Percentiles rank a stretch among this genome's conserved stretches.
These are phyloP conservation scores for Sycophila sp. DNA, from an alignment of 1,140 invertebrate genomes.

Conservation along the genomic window DNA sequence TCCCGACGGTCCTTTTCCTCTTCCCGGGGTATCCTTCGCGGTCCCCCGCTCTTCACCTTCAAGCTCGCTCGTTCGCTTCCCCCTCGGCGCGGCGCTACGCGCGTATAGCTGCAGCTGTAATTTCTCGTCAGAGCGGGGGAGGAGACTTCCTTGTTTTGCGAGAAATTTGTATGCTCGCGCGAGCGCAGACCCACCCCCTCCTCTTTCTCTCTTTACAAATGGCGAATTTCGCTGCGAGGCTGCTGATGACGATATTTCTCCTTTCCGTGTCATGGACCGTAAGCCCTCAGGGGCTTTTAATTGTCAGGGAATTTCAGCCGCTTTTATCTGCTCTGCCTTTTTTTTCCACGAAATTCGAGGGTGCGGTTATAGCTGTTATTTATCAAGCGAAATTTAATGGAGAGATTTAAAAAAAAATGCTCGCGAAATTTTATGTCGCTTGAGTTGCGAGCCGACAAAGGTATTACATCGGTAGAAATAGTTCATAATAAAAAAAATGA, in stretches of 20 bases:
- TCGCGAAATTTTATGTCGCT: too few relatives aligned
- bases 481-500: too few relatives aligned
- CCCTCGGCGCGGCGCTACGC: too few relatives aligned
- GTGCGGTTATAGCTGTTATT: neutral
- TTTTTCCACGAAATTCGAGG: neutral
- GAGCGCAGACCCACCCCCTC: too few relatives aligned
- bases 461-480: too few relatives aligned
- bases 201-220: too few relatives aligned
- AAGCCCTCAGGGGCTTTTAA: constrained; percentile 38
- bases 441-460: too few relatives aligned
- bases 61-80: too few relatives aligned
- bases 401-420: too few relatives aligned
- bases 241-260: neutral
- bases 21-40: neutral
- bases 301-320: constrained; percentile 29
- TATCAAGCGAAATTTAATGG: neutral
- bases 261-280: too few relatives aligned
- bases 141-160: constrained; percentile 36
- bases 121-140: neutral
- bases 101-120: neutral
- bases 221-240: neutral
- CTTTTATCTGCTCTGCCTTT: constrained; percentile 22
- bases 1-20: constrained; percentile 4
- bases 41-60: too few relatives aligned
- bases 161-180: constrained; percentile 34